A percentile compares a stretch with the other conserved stretches of the same genome.
These are phyloP conservation scores for Drosophila lacteicornis DNA, from an alignment of 1,140 invertebrate species.

Conservation along the genomic window DNA sequence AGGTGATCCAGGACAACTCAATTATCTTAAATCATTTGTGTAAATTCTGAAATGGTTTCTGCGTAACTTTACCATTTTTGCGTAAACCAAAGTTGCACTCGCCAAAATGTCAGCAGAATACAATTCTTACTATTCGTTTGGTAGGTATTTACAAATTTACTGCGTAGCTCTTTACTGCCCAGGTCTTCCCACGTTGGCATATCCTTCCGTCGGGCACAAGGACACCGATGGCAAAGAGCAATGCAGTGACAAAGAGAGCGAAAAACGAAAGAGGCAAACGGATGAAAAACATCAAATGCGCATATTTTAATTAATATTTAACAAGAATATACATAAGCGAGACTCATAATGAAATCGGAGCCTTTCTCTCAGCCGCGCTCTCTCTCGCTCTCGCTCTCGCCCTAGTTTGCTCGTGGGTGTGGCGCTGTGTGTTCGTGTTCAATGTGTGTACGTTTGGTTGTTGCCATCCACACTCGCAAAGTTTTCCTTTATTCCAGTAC, in stretches of 20 bases:
- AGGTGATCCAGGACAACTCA: neutral
- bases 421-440: slow-evolving; percentile 4
- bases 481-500: slow-evolving; percentile 29
- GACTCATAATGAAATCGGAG: slow-evolving; percentile 67
- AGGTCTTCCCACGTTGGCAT: neutral
- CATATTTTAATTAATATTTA: slow-evolving; percentile 77
- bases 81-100: neutral
- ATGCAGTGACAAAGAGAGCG: slow-evolving; percentile 1
- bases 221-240: slow-evolving; percentile 6
- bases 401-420: neutral
- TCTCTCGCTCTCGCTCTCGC: slow-evolving; percentile 12
- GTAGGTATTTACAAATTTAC: neutral
- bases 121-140: too few species aligned
- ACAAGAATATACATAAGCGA: slow-evolving; percentile 67
- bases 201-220: neutral
- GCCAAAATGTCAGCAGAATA: too few species aligned
- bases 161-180: neutral
- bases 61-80: too few species aligned
- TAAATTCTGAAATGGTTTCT: neutral
- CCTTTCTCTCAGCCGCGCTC: slow-evolving; percentile 16
- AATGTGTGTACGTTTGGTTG: slow-evolving; percentile 11
- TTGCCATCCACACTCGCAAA: slow-evolving; percentile 63
- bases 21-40: neutral
- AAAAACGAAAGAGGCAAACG: slow-evolving; percentile 12
- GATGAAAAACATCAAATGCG: slow-evolving; percentile 38